These are phyloP conservation scores for Nasonia longicornis DNA, from an alignment of 1,140 invertebrate species.

Conservation along the genomic window DNA sequence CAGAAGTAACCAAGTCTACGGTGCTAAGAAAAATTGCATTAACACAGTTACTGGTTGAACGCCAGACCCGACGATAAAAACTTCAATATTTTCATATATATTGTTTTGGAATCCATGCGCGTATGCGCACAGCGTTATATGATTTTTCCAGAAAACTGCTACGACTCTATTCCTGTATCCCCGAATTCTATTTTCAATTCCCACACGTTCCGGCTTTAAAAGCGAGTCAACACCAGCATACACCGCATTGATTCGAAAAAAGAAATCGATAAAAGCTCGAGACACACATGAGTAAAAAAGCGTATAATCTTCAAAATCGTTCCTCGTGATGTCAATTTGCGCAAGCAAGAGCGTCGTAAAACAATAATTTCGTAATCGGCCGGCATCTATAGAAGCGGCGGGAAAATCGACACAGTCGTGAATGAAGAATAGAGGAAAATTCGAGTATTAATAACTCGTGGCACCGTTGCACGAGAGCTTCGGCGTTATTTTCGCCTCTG, in stretches of 20 bases:
- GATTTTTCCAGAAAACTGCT: too few species aligned
- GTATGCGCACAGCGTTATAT: too few species aligned
- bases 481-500: constrained; percentile 60
- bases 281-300: neutral
- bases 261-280: neutral
- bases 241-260: neutral
- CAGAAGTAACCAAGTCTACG: too few species aligned
- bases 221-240: neutral
- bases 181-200: neutral
- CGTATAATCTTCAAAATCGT: neutral
- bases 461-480: constrained; percentile 58
- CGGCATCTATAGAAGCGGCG: neutral
- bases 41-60: too few species aligned
- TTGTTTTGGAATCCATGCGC: too few species aligned
- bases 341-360: neutral
- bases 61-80: too few species aligned
- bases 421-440: constrained; percentile 60
- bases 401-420: constrained; percentile 50
- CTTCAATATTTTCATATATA: too few species aligned
- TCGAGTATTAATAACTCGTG: constrained; percentile 67
- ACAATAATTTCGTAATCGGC: constrained; percentile 22
- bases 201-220: neutral
- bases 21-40: too few species aligned
- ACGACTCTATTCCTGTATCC: too few species aligned
- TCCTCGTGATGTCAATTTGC: neutral